Conservation (phyloP, 23 tunicate species). For the Halocynthia roretzi region DNA sequence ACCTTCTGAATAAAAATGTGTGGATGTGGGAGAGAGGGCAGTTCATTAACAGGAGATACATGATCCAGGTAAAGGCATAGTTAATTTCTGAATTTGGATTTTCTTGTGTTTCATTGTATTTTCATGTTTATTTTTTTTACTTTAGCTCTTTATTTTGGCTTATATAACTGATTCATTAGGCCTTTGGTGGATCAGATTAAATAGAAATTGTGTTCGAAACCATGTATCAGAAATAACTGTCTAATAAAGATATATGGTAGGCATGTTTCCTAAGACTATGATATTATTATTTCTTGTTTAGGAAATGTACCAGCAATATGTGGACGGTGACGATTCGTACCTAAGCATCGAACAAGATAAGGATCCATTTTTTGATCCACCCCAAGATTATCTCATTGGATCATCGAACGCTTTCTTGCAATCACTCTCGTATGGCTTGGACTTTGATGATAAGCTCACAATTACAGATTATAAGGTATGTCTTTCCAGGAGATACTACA, state of each 20-base stretch:
- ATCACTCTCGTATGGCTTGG: slow-evolving; percentile 87
- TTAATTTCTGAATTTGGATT: background rate
- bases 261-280: background rate
- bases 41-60: slow-evolving; percentile 96
- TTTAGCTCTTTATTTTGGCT: no score
- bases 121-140: no score
- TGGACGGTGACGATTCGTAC: slow-evolving; percentile 87
- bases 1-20: slow-evolving; percentile 63
- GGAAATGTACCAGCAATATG: slow-evolving; percentile 92
- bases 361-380: slow-evolving; percentile 95
- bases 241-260: no score
- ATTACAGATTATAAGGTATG: slow-evolving; percentile 83
- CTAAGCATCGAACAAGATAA: slow-evolving; percentile 61
- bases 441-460: slow-evolving; percentile 90
- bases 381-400: slow-evolving; percentile 84
- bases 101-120: no score
- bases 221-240: no score
- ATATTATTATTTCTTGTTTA: slow-evolving; percentile 8
- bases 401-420: slow-evolving; percentile 92
- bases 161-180: no score
- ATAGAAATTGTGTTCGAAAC: no score
- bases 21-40: slow-evolving; percentile 99
- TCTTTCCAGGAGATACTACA: background rate
- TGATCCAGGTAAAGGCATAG: slow-evolving; percentile 69
- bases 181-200: no score